phyloP scores from a whole-genome alignment of 2,797 vertebrate genomes.

The Naso thynnoides region DNA sequence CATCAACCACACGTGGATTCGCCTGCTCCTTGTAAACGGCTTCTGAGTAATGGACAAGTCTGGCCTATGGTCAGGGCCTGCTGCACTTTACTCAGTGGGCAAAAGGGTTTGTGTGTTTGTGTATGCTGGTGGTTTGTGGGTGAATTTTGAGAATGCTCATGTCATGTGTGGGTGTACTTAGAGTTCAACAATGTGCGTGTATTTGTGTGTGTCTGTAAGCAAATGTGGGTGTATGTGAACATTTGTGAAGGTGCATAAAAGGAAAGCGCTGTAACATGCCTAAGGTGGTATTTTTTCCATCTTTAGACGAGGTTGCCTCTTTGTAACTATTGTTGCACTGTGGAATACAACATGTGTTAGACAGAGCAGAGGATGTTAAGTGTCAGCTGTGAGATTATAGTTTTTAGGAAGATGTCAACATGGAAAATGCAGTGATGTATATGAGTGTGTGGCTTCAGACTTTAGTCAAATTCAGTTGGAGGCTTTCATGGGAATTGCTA shows the following conservation, averaged over 20 bases:
- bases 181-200: background rate
- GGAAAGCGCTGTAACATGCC: slow-evolving; percentile 34
- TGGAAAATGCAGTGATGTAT: background rate
- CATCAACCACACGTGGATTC: slow-evolving; percentile 68
- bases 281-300: slow-evolving; percentile 42
- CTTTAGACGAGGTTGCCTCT: slow-evolving; percentile 27
- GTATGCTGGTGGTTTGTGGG: slow-evolving; percentile 16
- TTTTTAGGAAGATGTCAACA: background rate
- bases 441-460: background rate
- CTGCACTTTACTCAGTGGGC: slow-evolving; percentile 53
- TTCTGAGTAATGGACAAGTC: slow-evolving; percentile 66
- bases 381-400: background rate
- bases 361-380: background rate
- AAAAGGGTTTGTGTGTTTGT: slow-evolving; percentile 24
- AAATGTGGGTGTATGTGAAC: slow-evolving; percentile 21
- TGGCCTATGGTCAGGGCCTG: slow-evolving; percentile 44
- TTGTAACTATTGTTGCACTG: slow-evolving; percentile 60
- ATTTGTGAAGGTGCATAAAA: slow-evolving; percentile 38
- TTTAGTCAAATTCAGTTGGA: too few relatives aligned
- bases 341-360: slow-evolving; percentile 19
- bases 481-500: too few relatives aligned
- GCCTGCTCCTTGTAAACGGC: slow-evolving; percentile 62
- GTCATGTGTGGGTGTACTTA: slow-evolving; percentile 29
- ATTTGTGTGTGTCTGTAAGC: slow-evolving; percentile 1
- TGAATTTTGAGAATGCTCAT: slow-evolving; percentile 21